These are phyloP conservation scores for Pyrocoelia pectoralis DNA, from an alignment of 2,888 invertebrate genomes.

Conservation along the genomic window DNA sequence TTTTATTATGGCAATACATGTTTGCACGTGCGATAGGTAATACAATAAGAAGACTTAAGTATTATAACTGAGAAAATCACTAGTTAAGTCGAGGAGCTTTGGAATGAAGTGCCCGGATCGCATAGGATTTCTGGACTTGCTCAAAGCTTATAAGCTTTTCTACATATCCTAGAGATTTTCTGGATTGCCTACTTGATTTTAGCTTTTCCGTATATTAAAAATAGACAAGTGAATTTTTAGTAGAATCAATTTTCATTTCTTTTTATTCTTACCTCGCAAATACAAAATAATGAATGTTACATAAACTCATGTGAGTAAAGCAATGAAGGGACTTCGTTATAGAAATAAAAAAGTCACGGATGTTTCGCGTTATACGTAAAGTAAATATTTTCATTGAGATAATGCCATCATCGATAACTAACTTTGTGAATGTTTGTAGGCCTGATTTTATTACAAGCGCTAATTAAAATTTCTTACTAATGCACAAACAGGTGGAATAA, in stretches of 20 bases:
- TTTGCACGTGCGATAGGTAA: not conserved
- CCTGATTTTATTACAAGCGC: constrained; percentile 47
- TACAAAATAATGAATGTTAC: no score
- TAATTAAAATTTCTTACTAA: constrained; percentile 38
- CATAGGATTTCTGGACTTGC: constrained; percentile 40
- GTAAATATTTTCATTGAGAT: constrained; percentile 43
- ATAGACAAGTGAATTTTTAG: not conserved
- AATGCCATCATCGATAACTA: constrained; percentile 44
- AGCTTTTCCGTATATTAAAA: constrained; percentile 15
- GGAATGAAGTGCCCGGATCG: constrained; percentile 38
- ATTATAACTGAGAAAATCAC: constrained; percentile 29
- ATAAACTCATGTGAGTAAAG: no score
- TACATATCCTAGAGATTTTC: constrained; percentile 46
- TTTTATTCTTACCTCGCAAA: no score
- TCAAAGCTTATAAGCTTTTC: constrained; percentile 45
- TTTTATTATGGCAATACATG: constrained; percentile 6
- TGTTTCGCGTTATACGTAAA: constrained; percentile 31
- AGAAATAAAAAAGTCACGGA: constrained; percentile 17
- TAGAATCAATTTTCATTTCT: no score
- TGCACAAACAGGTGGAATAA: no score
- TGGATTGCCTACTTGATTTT: constrained; percentile 43
- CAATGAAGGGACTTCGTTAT: not conserved
- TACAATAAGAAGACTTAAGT: constrained; percentile 22
- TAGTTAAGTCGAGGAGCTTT: constrained; percentile 29
- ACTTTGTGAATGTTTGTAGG: constrained; percentile 42